Evolutionary conservation across 2,797 vertebrate genomes (phyloP).

Genomic region (Aythya fuligula): DNA sequence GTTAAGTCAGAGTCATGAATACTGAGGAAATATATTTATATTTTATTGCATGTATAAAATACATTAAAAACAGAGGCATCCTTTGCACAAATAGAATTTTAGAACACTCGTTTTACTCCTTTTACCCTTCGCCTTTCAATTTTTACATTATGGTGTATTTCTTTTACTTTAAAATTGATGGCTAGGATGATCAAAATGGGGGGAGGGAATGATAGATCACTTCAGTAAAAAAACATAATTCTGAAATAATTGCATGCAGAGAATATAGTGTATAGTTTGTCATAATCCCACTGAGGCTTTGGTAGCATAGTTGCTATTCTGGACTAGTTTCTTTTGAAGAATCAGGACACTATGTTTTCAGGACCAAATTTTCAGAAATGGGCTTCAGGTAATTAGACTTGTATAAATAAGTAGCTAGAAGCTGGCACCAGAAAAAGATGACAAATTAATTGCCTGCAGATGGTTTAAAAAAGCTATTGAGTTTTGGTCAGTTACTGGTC

Average conservation of each 20-base stretch:
- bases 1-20: background rate
- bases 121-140: background rate
- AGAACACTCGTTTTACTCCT: background rate
- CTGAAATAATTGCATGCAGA: constrained; percentile 35
- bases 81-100: constrained; percentile 8
- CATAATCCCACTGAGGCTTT: constrained; percentile 35
- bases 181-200: constrained; percentile 22
- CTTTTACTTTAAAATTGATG: constrained; percentile 10
- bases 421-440: constrained; percentile 8
- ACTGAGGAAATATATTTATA: constrained; percentile 1
- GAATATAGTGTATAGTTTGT: background rate
- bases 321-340: constrained; percentile 59
- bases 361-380: constrained; percentile 55
- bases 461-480: constrained; percentile 40
- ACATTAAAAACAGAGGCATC: background rate
- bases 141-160: background rate
- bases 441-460: constrained; percentile 66
- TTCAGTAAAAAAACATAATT: constrained; percentile 41
- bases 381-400: constrained; percentile 59
- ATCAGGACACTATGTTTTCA: constrained; percentile 38
- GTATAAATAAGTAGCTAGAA: constrained; percentile 55
- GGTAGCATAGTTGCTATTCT: constrained; percentile 46
- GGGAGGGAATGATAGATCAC: background rate
- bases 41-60: constrained; percentile 39
- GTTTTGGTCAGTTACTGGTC: constrained; percentile 60